phyloP scores from a whole-genome alignment of 2,888 invertebrate genomes.

The Xylota segnis region DNA sequence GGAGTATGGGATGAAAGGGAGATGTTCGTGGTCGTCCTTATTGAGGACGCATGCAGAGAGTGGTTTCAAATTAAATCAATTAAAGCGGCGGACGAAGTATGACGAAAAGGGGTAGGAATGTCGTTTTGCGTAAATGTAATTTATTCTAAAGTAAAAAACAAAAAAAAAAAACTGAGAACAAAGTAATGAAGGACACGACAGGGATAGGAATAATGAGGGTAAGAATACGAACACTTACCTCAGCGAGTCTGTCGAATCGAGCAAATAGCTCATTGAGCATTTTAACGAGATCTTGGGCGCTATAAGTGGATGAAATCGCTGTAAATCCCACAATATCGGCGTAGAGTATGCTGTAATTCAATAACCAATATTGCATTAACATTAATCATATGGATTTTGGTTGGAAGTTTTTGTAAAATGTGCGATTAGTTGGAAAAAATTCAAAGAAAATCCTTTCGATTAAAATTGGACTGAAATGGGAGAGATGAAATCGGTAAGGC shows the following conservation, averaged over 20 bases:
- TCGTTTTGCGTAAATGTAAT: constrained; percentile 42
- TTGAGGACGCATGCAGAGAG: constrained; percentile 27
- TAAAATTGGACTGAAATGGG: too few species aligned
- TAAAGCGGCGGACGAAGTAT: constrained; percentile 73
- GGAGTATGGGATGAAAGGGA: background rate
- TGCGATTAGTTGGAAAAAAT: too few species aligned
- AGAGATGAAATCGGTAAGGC: too few species aligned
- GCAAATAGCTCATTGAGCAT: constrained; percentile 98
- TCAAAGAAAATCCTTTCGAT: too few species aligned
- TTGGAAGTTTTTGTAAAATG: background rate
- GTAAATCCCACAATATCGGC: constrained; percentile 99
- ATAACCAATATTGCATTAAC: constrained; percentile 3
- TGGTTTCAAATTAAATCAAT: constrained; percentile 65
- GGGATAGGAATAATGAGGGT: constrained; percentile 4
- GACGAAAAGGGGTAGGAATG: constrained; percentile 2
- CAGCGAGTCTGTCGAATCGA: constrained; percentile 95
- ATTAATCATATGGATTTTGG: background rate
- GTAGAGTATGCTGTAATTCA: constrained; percentile 92
- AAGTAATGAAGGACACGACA: constrained; percentile 12
- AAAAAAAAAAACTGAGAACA: constrained; percentile 27
- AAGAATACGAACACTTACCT: constrained; percentile 85
- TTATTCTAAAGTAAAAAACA: constrained; percentile 32
- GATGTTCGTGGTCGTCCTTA: constrained; percentile 16
- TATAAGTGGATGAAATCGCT: constrained; percentile 97
- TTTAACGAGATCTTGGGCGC: constrained; percentile 97